Evolutionary conservation across 2,888 invertebrate genomes (phyloP), one percentile per base, ranked within the genome.

Genomic region (Lycocerus yunnanus): DNA sequence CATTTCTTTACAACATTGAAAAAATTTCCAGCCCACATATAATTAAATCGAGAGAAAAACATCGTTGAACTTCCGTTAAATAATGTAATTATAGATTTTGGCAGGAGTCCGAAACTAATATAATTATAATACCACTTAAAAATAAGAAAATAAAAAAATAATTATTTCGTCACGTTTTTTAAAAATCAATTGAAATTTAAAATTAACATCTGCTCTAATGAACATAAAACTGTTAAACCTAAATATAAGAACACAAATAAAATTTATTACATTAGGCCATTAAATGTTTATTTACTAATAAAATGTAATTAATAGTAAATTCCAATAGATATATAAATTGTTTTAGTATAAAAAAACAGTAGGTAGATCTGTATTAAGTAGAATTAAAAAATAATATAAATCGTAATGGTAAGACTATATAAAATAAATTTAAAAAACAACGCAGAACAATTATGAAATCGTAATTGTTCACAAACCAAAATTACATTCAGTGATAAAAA

Each of bases 81-180:
- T 66, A 61, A 72, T 72, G 58, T 68, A 72, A 72, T 72, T 72
- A 72, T 68, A 72, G 72, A 72, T 72, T 72, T 67, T 65, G 72
- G 72, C 18, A 68, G 15, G n/a, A 65, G 67, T 59, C 68, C 68
- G 63, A 65, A 68, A 68, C 72, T 72, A 67, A 71, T 71, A 71
- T 24, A 71, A 71, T 71, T 65, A 66, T 66, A 67, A 71, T 59
- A 58, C 43, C 43, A 43, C 43, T 43, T 43, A 43, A 43, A 43
- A 43, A 43, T n/a, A 43, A 43, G 43, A 43, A 43, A 43, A 43
- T 63, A 63, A 63, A 63, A n/a, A n/a, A 18, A 63, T 63, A 18
- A 63, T 63, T 63, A 20, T 63, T 18, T 18, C 60, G 60, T 60
- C 15, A 60, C 15, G 15, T 16, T 60, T 16, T 60, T 60, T 60